Evolutionary conservation across 1,140 invertebrate species (phyloP).

Genomic region (Drosophila tristis): DNA sequence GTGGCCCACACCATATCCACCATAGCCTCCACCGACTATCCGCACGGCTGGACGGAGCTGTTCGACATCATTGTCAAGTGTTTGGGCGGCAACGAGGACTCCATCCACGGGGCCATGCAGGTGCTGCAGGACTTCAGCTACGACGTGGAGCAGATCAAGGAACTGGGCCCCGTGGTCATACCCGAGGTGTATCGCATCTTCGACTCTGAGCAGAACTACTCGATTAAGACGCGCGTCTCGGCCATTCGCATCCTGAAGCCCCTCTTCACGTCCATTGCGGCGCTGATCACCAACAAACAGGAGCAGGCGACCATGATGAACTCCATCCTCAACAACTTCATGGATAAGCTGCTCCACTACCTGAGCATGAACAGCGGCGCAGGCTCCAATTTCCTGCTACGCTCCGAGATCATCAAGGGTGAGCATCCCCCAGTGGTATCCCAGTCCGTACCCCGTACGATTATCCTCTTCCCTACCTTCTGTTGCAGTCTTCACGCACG

Average conservation of each 20-base stretch:
- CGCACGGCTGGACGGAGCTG: slow-evolving; percentile 90
- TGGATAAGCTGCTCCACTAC: slow-evolving; percentile 88
- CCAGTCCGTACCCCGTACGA: background rate
- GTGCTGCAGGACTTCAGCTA: slow-evolving; percentile 90
- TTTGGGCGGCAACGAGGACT: slow-evolving; percentile 86
- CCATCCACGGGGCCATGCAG: slow-evolving; percentile 92
- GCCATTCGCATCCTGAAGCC: slow-evolving; percentile 78
- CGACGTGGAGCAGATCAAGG: slow-evolving; percentile 89
- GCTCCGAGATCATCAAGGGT: slow-evolving; percentile 90
- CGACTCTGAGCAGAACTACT: slow-evolving; percentile 87
- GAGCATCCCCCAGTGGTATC: background rate
- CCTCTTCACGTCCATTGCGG: slow-evolving; percentile 85
- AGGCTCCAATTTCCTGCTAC: slow-evolving; percentile 88
- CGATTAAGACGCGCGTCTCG: slow-evolving; percentile 75
- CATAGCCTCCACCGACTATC: slow-evolving; percentile 92
- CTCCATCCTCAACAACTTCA: slow-evolving; percentile 89
- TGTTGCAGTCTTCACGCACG: slow-evolving; percentile 85
- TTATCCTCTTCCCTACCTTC: background rate
- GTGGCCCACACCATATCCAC: slow-evolving; percentile 91
- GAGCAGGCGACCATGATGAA: slow-evolving; percentile 89
- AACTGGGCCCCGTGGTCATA: slow-evolving; percentile 90
- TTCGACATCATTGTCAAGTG: slow-evolving; percentile 90
- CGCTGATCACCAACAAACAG: slow-evolving; percentile 87
- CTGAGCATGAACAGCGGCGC: slow-evolving; percentile 87
- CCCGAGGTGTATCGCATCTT: slow-evolving; percentile 92